These are phyloP conservation scores for Ormyrus rosae DNA, from an alignment of 2,888 invertebrate species.

Conservation along the genomic window DNA sequence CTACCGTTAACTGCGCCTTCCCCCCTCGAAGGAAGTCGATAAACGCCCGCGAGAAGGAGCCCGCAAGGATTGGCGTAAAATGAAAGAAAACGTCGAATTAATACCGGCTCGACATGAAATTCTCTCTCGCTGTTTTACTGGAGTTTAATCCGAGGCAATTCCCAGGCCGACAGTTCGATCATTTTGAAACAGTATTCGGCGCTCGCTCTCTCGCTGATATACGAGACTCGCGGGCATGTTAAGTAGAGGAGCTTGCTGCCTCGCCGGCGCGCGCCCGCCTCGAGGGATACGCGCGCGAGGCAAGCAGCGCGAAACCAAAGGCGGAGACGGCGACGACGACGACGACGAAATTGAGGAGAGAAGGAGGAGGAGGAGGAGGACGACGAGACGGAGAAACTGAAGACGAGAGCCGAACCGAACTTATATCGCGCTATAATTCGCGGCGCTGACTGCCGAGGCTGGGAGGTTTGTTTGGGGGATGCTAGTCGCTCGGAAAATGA, in stretches of 20 bases:
- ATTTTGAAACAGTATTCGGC: slow-evolving; percentile 43
- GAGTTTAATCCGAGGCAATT: slow-evolving; percentile 27
- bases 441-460: no score
- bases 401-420: neutral
- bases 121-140: slow-evolving; percentile 20
- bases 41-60: no score
- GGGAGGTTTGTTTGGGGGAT: no score
- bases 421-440: no score
- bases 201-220: slow-evolving; percentile 24
- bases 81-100: no score
- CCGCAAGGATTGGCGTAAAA: no score
- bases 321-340: neutral
- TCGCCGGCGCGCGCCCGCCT: neutral
- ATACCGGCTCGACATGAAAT: no score
- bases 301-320: neutral
- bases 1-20: no score
- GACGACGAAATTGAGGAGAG: slow-evolving; percentile 29
- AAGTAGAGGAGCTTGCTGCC: slow-evolving; percentile 24
- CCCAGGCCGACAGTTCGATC: slow-evolving; percentile 45
- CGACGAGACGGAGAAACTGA: slow-evolving; percentile 7
- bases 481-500: no score
- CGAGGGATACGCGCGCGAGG: slow-evolving; percentile 30
- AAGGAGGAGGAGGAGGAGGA: no score
- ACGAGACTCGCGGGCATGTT: slow-evolving; percentile 34
- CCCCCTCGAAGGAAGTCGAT: no score